phyloP scores from a whole-genome alignment of 2,113 vertebrate genomes.

The Chinchilla lanigera region DNA sequence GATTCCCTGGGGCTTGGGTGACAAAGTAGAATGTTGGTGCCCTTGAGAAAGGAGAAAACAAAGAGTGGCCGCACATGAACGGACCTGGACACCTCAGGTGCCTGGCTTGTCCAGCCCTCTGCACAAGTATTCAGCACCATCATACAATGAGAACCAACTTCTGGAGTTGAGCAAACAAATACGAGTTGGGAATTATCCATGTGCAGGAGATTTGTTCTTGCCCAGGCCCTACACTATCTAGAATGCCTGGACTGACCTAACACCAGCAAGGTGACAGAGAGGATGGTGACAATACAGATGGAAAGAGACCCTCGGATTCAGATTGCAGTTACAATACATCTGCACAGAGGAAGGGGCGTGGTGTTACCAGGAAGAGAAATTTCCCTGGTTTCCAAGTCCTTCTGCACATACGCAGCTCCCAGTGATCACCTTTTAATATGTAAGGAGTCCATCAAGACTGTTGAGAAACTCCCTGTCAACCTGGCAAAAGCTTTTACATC shows the following conservation, averaged over 20 bases:
- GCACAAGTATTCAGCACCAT: no score
- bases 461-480: background rate
- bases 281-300: background rate
- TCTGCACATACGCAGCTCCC: background rate
- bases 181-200: fast-evolving
- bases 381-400: background rate
- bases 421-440: background rate
- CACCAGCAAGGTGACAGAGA: background rate
- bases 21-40: background rate
- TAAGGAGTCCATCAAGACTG: background rate
- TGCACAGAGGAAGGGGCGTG: background rate
- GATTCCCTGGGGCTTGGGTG: no score
- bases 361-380: fast-evolving
- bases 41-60: background rate
- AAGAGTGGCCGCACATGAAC: no score
- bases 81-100: background rate
- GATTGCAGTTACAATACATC: fast-evolving
- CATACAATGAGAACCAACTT: background rate
- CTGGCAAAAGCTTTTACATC: background rate
- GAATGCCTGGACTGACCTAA: background rate
- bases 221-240: no score
- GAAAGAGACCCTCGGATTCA: background rate
- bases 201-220: background rate
- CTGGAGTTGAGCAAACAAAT: background rate
- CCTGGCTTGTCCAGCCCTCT: background rate